Percentiles rank a stretch among this genome's conserved stretches.
Evolutionary conservation across 2,113 vertebrate genomes (phyloP).

Genomic region (Pteruthius melanotis): DNA sequence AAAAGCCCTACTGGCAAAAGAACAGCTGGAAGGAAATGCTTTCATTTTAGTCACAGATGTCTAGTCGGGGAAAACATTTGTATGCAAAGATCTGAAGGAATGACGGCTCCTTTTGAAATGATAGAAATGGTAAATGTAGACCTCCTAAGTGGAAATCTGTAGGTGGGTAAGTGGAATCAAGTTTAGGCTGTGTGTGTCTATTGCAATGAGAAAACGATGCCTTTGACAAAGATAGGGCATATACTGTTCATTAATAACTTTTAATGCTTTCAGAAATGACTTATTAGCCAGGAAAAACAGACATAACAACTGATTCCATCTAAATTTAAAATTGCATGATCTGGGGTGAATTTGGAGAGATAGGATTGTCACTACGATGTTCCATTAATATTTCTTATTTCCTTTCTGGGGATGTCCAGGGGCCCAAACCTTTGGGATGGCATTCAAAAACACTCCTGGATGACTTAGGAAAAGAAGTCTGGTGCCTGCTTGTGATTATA

Average conservation of each 20-base stretch:
- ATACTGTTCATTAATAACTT: not conserved
- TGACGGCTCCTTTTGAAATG: not conserved
- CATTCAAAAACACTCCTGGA: not conserved
- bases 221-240: not conserved
- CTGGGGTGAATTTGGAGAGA: not conserved
- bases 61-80: not conserved
- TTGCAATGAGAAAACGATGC: not conserved
- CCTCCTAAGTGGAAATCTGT: not conserved
- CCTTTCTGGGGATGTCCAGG: not conserved
- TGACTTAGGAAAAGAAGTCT: not conserved
- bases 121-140: not conserved
- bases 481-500: not conserved
- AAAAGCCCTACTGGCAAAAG: not conserved
- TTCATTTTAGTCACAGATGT: not conserved
- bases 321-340: not conserved
- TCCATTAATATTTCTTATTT: not conserved
- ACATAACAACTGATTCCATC: not conserved
- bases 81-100: not conserved
- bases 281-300: not conserved
- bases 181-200: not conserved
- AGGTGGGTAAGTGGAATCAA: not conserved
- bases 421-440: not conserved
- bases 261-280: not conserved
- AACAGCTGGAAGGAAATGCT: not conserved
- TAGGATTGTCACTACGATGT: not conserved